These are phyloP conservation scores for Cyprinodon tularosa DNA, from an alignment of 2,113 vertebrate genomes.

Conservation along the genomic window DNA sequence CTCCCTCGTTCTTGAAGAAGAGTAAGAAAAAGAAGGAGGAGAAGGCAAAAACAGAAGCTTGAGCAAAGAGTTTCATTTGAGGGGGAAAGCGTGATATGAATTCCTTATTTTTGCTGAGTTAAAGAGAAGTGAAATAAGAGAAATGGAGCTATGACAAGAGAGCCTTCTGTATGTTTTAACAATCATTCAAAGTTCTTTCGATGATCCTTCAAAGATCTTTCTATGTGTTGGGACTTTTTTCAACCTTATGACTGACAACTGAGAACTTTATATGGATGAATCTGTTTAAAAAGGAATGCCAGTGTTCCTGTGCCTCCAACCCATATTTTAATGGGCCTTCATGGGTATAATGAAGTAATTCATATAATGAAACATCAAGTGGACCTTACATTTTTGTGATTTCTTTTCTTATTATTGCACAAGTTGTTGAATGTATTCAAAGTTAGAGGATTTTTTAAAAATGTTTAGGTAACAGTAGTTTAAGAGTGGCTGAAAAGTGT, in stretches of 20 bases:
- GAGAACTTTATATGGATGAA: conserved; percentile 25
- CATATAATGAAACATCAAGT: conserved; percentile 2
- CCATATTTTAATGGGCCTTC: conserved; percentile 56
- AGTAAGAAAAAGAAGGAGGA: conserved; percentile 76
- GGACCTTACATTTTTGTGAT: conserved; percentile 18
- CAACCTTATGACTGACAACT: conserved; percentile 11
- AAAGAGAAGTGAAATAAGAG: conserved; percentile 40
- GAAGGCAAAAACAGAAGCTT: conserved; percentile 68
- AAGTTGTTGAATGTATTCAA: conserved; percentile 66
- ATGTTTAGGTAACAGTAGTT: conserved; percentile 25
- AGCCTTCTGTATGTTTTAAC: conserved; percentile 21
- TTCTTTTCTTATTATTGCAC: conserved; percentile 54
- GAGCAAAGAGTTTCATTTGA: conserved; percentile 15
- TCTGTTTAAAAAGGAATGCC: conserved; percentile 20
- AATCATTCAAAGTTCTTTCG: conserved; percentile 35
- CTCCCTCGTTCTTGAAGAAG: conserved; percentile 77
- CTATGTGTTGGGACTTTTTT: conserved; percentile 8
- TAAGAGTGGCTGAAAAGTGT: conserved; percentile 29
- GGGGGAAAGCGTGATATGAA: conserved; percentile 10
- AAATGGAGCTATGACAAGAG: conserved; percentile 31
- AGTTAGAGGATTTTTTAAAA: conserved; percentile 34
- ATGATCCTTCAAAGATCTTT: conserved; percentile 35
- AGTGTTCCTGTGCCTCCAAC: conserved; percentile 33
- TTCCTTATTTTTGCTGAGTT: conserved; percentile 19
- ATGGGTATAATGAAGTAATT: background rate